Conservation (phyloP, 35 echinoderm and acorn worm species). For the Apostichopus parvimensis region DNA sequence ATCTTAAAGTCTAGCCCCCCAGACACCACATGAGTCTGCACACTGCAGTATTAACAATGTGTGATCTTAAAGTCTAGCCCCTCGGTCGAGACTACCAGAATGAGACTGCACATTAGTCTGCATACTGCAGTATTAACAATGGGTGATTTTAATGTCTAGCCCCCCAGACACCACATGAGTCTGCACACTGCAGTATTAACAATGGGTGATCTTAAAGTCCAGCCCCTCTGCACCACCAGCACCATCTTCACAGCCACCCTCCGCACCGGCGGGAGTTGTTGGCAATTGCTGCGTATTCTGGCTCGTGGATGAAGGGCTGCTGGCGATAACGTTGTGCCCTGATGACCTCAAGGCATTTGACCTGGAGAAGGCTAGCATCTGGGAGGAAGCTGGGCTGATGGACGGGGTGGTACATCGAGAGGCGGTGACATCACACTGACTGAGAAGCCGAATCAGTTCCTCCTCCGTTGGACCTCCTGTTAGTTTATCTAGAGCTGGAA, state of each 20-base stretch:
- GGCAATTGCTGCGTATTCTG: not conserved
- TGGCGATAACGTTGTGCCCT: conserved; percentile 65
- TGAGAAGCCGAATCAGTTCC: conserved; percentile 86
- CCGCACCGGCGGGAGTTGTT: conserved; percentile 50
- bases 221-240: conserved; percentile 14
- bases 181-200: conserved; percentile 21
- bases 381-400: conserved; percentile 91
- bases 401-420: conserved; percentile 96
- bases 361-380: conserved; percentile 58
- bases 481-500: conserved; percentile 25
- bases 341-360: conserved; percentile 76
- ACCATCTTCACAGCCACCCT: conserved; percentile 72
- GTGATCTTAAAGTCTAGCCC: no score
- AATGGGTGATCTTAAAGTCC: conserved; percentile 79
- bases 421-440: conserved; percentile 85
- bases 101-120: no score
- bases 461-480: conserved; percentile 83
- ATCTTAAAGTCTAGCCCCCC: no score
- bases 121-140: no score
- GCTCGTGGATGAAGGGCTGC: conserved; percentile 66
- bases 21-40: no score
- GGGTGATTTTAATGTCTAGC: no score
- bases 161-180: no score
- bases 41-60: no score
- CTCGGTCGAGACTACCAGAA: no score